Conservation (phyloP, 2,888 invertebrate genomes). For the Drosophila kokeensis region DNA sequence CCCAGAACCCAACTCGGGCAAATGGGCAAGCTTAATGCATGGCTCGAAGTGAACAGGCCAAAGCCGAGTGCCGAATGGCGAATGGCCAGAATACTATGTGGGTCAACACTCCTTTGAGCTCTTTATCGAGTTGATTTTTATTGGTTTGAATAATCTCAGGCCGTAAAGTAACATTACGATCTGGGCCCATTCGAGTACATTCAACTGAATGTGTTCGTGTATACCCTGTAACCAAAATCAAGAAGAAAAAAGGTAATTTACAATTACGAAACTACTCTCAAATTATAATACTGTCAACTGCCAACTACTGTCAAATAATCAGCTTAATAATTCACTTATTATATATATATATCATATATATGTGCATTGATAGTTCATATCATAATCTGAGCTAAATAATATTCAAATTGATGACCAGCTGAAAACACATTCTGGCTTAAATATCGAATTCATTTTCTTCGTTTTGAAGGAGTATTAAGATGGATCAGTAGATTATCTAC, state of each 20-base stretch:
- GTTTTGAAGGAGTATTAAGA: neutral
- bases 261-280: neutral
- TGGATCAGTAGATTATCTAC: neutral
- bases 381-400: neutral
- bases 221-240: neutral
- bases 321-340: neutral
- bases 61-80: neutral
- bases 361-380: neutral
- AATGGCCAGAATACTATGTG: neutral
- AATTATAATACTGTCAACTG: neutral
- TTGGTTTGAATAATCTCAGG: neutral
- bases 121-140: neutral
- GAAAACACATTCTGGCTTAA: neutral
- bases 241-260: rapidly evolving
- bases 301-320: too few relatives aligned
- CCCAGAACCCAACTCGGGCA: neutral
- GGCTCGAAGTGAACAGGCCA: neutral
- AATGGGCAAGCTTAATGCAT: constrained; percentile 3
- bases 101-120: neutral
- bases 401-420: neutral
- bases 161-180: neutral
- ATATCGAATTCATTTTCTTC: neutral
- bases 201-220: neutral
- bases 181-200: neutral
- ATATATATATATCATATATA: too few relatives aligned